A percentile compares a stretch with the other conserved stretches of the same genome.
Evolutionary conservation across 2,888 invertebrate species (phyloP).

Genomic region (Lycophotia porphyrea): DNA sequence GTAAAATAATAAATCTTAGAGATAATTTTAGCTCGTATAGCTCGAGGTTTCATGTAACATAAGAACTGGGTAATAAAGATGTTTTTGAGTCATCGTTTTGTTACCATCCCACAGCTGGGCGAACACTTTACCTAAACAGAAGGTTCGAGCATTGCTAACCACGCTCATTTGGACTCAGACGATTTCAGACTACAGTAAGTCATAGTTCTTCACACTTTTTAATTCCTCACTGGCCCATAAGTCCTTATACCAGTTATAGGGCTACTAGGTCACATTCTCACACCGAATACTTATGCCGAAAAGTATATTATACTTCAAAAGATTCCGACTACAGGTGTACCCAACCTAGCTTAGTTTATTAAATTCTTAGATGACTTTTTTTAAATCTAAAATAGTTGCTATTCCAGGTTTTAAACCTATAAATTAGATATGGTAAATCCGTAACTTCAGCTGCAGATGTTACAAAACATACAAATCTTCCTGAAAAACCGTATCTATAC

Average conservation of each 20-base stretch:
- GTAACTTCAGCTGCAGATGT: not conserved
- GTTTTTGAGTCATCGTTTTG: conserved; percentile 8
- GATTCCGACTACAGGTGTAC: not conserved
- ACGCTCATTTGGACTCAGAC: not conserved
- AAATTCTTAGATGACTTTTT: not conserved
- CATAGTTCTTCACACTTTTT: not conserved
- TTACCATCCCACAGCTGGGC: not conserved
- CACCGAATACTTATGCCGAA: not conserved
- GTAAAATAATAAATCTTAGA: conserved; percentile 25
- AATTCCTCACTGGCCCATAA: not conserved
- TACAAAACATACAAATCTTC: not conserved
- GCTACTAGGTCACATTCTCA: not conserved
- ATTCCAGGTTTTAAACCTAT: not conserved
- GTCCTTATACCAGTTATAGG: not conserved
- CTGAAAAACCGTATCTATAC: conserved; percentile 23
- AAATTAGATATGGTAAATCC: not conserved
- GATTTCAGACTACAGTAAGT: not conserved
- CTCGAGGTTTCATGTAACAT: conserved; percentile 14
- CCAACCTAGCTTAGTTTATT: not conserved
- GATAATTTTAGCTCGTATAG: conserved; percentile 14
- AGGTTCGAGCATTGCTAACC: not conserved
- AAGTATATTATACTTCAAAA: not conserved
- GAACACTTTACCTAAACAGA: not conserved
- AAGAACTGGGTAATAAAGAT: conserved; percentile 1
- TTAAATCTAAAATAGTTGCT: not conserved